These are phyloP conservation scores for Natrix natrix DNA, from an alignment of 2,797 vertebrate species.

Conservation along the genomic window DNA sequence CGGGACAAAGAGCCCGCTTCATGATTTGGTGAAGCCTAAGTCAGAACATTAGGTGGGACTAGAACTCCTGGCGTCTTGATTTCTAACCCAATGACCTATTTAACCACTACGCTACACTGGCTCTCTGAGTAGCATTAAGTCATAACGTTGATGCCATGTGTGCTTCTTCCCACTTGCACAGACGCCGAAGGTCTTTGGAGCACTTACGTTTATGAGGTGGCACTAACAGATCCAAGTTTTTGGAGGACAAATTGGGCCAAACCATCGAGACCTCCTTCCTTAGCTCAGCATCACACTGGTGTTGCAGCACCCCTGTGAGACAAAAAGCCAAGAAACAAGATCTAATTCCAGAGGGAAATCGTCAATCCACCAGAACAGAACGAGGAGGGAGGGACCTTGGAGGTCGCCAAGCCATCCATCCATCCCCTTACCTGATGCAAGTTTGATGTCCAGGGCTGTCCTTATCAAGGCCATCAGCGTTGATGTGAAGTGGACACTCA, in stretches of 20 bases:
- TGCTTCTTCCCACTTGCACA: background rate
- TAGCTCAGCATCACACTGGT: constrained; percentile 85
- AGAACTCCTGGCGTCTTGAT: too few species aligned
- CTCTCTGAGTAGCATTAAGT: background rate
- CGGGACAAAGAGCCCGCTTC: too few species aligned
- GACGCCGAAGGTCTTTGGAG: too few species aligned
- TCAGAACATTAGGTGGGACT: too few species aligned
- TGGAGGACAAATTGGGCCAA: constrained; percentile 92
- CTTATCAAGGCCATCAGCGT: constrained; percentile 94
- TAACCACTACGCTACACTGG: too few species aligned
- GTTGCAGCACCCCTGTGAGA: constrained; percentile 85
- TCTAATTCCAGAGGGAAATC: background rate
- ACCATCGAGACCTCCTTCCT: constrained; percentile 89
- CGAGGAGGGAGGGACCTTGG: too few species aligned
- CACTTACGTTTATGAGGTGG: constrained; percentile 91
- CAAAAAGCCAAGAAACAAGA: background rate
- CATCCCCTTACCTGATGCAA: constrained; percentile 82
- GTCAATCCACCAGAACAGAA: background rate
- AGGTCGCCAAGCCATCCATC: background rate
- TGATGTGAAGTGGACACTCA: constrained; percentile 92
- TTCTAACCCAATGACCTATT: too few species aligned
- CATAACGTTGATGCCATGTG: background rate
- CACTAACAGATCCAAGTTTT: constrained; percentile 90
- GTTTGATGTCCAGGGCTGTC: constrained; percentile 91
- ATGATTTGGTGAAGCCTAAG: too few species aligned